A percentile compares a stretch with the other conserved stretches of the same genome.
phyloP scores from a whole-genome alignment of 2,797 vertebrate genomes.

The Phalanger gymnotis region DNA sequence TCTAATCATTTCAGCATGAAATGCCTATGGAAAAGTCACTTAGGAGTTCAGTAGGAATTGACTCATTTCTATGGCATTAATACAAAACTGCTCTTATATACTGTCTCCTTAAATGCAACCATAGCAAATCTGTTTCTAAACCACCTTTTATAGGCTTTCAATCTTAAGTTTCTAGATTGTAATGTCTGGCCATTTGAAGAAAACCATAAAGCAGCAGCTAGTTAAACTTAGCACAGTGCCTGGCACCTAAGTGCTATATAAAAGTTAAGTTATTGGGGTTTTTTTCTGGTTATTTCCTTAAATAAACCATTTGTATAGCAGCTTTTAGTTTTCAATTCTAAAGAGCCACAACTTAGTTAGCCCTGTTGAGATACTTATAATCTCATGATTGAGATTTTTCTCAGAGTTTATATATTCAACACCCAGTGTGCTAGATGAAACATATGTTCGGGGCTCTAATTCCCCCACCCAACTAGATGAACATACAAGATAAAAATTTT shows the following conservation, averaged over 20 bases:
- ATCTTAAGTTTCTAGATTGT: conserved; percentile 2
- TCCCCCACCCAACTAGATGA: neutral
- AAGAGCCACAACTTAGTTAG: neutral
- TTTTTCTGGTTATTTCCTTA: neutral
- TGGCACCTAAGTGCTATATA: neutral
- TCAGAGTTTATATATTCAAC: neutral
- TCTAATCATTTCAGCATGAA: neutral
- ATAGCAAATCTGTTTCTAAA: conserved; percentile 2
- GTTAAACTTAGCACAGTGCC: neutral
- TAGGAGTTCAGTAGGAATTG: neutral
- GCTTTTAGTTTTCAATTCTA: neutral
- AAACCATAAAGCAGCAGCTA: neutral
- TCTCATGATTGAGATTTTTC: neutral
- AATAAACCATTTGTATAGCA: neutral
- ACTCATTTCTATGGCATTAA: neutral
- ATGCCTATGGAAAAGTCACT: conserved; percentile 4
- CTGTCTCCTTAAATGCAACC: conserved; percentile 15
- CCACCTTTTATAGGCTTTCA: neutral
- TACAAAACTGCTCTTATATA: neutral
- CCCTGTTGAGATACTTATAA: neutral
- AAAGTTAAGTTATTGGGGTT: neutral
- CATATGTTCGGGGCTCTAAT: neutral
- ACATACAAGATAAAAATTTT: neutral
- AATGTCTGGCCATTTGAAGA: neutral
- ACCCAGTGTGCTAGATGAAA: neutral